Conservation (phyloP, 92 coral and sea anemone species). For the Umimayanthus chanpuru region DNA sequence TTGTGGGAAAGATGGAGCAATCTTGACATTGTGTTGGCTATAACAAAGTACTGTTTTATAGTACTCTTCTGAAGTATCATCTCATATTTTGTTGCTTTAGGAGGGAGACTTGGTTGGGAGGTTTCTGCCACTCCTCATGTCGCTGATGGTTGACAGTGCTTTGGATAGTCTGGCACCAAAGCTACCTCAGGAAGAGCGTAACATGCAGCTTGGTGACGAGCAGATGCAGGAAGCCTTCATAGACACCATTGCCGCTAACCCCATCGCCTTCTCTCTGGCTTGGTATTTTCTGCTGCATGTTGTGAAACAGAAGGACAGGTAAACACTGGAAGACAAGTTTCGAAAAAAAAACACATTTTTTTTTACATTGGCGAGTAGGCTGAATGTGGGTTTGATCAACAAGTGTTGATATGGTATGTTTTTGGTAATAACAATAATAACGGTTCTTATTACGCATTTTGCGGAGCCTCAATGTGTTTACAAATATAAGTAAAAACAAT, state of each 20-base stretch:
- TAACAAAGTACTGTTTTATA: too few relatives aligned
- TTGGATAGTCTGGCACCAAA: constrained; percentile 72
- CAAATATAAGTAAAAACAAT: too few relatives aligned
- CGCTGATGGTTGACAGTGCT: constrained; percentile 90
- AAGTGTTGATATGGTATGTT: too few relatives aligned
- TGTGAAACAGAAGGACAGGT: constrained; percentile 93
- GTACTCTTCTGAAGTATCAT: too few relatives aligned
- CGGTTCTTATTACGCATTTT: too few relatives aligned
- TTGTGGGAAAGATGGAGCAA: too few relatives aligned
- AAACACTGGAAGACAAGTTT: not conserved
- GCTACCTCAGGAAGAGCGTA: constrained; percentile 66
- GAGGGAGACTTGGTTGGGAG: constrained; percentile 80
- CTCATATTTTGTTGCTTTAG: constrained; percentile 42
- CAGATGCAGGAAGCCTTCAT: constrained; percentile 75
- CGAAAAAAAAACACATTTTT: too few relatives aligned
- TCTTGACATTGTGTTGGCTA: too few relatives aligned
- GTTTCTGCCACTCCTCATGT: constrained; percentile 92
- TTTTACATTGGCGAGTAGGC: too few relatives aligned
- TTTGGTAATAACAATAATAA: too few relatives aligned
- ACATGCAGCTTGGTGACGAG: constrained; percentile 51
- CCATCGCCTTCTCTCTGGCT: constrained; percentile 87
- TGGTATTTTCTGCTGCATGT: constrained; percentile 81
- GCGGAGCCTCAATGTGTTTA: too few relatives aligned
- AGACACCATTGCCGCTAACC: constrained; percentile 78
- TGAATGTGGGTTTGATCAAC: too few relatives aligned